Conservation (phyloP, 2,113 vertebrate species). For the Macrotus californicus region DNA sequence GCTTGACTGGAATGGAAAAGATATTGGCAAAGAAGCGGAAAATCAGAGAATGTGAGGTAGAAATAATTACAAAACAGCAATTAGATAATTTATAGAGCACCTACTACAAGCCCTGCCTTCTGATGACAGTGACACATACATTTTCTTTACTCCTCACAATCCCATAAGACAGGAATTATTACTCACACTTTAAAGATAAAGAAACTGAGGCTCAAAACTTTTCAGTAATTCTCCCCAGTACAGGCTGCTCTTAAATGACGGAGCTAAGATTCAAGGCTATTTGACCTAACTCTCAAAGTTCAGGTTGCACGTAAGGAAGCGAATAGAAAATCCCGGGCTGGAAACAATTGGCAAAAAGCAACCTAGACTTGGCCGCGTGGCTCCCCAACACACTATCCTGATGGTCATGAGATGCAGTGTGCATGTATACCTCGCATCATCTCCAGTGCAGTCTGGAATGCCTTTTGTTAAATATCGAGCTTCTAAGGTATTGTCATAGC, state of each 20-base stretch:
- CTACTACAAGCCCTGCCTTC: not conserved
- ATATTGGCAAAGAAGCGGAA: not conserved
- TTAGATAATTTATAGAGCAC: not conserved
- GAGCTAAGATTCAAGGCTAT: not conserved
- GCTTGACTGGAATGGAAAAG: not conserved
- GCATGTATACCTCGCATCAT: too few species aligned
- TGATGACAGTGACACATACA: not conserved
- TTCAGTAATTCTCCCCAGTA: not conserved
- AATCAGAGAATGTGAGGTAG: not conserved
- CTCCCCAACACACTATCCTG: not conserved
- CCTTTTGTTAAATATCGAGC: not conserved
- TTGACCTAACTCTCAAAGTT: not conserved
- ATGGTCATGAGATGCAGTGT: not conserved
- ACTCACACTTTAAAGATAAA: conserved; percentile 19
- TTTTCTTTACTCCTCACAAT: not conserved
- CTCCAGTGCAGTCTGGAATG: not conserved
- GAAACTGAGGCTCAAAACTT: not conserved
- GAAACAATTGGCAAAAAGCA: not conserved
- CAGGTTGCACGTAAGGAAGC: not conserved
- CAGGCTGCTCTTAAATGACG: not conserved
- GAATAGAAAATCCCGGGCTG: not conserved
- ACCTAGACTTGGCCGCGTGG: not conserved
- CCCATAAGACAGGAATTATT: not conserved
- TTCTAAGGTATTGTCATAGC: not conserved
- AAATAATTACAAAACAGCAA: not conserved